Conservation (phyloP, 2,113 vertebrate genomes). For the Crypturellus undulatus region DNA sequence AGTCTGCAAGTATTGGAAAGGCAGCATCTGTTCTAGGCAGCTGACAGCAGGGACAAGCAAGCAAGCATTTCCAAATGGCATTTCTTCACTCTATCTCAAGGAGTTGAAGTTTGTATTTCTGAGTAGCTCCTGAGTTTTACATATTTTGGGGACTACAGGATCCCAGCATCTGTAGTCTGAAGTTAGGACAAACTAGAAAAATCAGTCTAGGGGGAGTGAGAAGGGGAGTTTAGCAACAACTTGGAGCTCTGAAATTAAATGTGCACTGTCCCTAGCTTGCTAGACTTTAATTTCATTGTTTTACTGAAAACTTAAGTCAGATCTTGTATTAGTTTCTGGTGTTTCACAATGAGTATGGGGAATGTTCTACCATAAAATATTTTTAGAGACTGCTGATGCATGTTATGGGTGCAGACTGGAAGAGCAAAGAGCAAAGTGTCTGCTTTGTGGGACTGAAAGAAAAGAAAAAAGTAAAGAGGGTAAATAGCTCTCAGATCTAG, state of each 20-base stretch:
- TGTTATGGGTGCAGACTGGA: neutral
- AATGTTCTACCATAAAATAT: neutral
- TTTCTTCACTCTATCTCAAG: neutral
- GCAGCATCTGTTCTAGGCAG: neutral
- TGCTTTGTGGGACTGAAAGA: neutral
- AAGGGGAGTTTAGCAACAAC: neutral
- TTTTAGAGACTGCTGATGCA: neutral
- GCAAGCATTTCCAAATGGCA: neutral
- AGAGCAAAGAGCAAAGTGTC: neutral
- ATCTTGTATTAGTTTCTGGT: neutral
- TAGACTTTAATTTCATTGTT: neutral
- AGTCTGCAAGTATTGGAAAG: neutral
- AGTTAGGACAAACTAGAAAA: fast-evolving
- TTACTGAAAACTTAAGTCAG: neutral
- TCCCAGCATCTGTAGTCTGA: neutral
- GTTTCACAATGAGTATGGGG: neutral
- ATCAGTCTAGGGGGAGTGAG: neutral
- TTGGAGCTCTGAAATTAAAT: neutral
- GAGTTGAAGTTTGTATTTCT: neutral
- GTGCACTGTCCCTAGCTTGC: neutral
- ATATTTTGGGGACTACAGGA: neutral
- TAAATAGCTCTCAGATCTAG: neutral
- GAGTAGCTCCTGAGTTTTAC: neutral
- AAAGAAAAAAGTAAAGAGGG: neutral
- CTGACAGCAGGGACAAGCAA: neutral